A percentile compares a stretch with the other conserved stretches of the same genome.
phyloP scores from a whole-genome alignment of 2,113 vertebrate species.

The Polypterus bichir region DNA sequence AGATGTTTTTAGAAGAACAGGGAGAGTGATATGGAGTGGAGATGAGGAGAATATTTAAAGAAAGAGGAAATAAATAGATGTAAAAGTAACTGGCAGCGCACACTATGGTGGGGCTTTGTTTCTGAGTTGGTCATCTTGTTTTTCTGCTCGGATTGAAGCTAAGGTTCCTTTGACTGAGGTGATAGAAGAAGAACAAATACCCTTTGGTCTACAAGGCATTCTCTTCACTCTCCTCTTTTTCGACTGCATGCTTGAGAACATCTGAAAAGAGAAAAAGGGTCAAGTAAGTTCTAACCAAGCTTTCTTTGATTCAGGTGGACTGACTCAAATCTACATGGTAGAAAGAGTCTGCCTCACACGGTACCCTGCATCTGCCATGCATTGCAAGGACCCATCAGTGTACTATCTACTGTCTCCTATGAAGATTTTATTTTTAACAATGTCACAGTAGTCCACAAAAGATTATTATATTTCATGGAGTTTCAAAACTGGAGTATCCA shows the following conservation, averaged over 20 bases:
- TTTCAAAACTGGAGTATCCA: too few relatives aligned
- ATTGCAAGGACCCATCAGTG: neutral
- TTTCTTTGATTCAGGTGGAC: fast-evolving
- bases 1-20: too few relatives aligned
- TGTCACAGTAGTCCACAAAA: too few relatives aligned
- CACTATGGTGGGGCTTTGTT: too few relatives aligned
- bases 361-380: neutral
- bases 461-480: too few relatives aligned
- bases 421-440: too few relatives aligned
- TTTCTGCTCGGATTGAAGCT: neutral
- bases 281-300: neutral
- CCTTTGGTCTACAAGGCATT: conserved; percentile 46
- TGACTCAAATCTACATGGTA: fast-evolving
- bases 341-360: neutral
- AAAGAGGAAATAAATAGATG: too few relatives aligned
- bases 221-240: conserved; percentile 55
- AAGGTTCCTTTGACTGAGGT: neutral
- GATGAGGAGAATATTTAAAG: too few relatives aligned
- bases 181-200: too few relatives aligned
- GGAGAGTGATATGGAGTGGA: too few relatives aligned
- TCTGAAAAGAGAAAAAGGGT: conserved; percentile 33
- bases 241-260: conserved; percentile 35
- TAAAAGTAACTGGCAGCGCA: too few relatives aligned
- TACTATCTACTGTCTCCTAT: neutral
- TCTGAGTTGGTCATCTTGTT: conserved; percentile 9